Conservation (phyloP, 2,113 vertebrate species). For the Hoplias malabaricus region DNA sequence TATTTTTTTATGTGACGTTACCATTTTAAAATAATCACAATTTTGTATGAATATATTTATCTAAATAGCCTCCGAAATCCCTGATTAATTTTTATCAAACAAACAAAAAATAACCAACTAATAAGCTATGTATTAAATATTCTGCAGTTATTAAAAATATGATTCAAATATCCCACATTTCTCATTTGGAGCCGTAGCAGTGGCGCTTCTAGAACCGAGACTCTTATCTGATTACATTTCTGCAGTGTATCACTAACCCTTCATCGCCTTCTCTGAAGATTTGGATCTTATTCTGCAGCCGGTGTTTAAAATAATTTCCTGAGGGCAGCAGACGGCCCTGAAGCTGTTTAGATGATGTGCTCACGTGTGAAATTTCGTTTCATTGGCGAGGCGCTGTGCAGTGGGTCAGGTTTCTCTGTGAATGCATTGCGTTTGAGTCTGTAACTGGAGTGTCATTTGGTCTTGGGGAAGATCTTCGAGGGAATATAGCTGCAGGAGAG, state of each 20-base stretch:
- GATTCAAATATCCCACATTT: too few species aligned
- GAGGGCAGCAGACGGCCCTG: background rate
- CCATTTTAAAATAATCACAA: too few species aligned
- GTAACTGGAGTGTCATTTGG: background rate
- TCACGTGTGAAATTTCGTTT: background rate
- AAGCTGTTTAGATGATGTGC: background rate
- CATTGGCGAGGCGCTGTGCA: background rate
- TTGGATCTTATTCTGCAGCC: background rate
- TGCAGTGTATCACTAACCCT: background rate
- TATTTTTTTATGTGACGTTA: too few species aligned
- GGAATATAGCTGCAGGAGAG: background rate
- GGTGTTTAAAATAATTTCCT: background rate
- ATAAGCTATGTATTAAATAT: too few species aligned
- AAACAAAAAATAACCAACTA: too few species aligned
- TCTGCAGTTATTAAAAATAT: too few species aligned
- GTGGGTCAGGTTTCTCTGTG: background rate
- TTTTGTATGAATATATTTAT: too few species aligned
- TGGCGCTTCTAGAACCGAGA: background rate
- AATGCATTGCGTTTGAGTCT: background rate
- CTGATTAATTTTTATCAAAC: too few species aligned
- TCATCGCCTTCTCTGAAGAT: background rate
- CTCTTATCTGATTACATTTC: background rate
- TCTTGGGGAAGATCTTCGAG: background rate
- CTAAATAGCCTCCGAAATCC: too few species aligned
- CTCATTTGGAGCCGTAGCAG: background rate